Evolutionary conservation across 2,113 vertebrate species (phyloP), one percentile per base, ranked within the genome.

Genomic region (Thalassoma bifasciatum): DNA sequence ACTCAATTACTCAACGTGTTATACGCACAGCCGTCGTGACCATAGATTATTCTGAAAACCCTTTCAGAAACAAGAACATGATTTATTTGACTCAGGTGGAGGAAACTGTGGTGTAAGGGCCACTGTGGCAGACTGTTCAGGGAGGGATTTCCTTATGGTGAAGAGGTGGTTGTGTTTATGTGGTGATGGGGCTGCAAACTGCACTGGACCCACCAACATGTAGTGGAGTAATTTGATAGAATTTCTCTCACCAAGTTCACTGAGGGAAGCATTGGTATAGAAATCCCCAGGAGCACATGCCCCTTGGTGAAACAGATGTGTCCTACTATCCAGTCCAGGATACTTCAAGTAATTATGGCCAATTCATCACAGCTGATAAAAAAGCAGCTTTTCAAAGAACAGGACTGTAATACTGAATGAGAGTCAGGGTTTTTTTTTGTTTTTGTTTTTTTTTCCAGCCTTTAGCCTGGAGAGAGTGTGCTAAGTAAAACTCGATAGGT

Each of bases 1-100:
- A 87, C 88, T 87, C 82, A 89, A 84, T 90, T 87, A 82, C 85
- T 88, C 61, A 68, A 68, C 4, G 46, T 85, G 85, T 83, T 86
- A 81, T 69, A 79, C 47, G 22, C 56, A 75, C 44, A 47, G 44
- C 67, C 21, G 26, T 77, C 56, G 51, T 17, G 42, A 64, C 47
- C 63, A 19, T 61, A 64, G 81, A 79, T 84, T 76, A 66, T 30
- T 30, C 57, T 36, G n/a, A 60, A 62, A 66, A n/a, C 66, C 70
- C 50, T 61, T 72, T 74, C 62, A 68, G 60, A 79, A 89, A 85
- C 72, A 60, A 75, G 63, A n/a, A 0, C 5, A 47, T 77, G 79
- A 88, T 89, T 90, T 87, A 86, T 91, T 76, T 58, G 68, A 52
- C 67, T 76, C 53, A 69, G 65, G 75, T 84, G 71, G 69, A 82